Base-by-base conservation (phyloP, 1,140 invertebrate species). In the Pseudoatta argentina region DNA sequence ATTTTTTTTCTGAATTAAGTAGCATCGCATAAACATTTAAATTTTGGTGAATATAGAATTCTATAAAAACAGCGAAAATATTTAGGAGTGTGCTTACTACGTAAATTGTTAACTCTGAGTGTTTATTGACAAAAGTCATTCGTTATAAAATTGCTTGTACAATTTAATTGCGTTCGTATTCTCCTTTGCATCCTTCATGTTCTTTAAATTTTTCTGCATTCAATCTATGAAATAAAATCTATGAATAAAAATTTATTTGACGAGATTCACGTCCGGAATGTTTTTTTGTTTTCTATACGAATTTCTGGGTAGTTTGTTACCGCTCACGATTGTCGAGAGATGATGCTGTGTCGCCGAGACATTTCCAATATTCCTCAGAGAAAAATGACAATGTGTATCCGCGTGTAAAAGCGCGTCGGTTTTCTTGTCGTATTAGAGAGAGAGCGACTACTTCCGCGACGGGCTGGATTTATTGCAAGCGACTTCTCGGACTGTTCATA, bases 351-450 rank as follows among this genome's bases (percentile, higher is more conserved):
- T 77, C 12, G 16, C n/a, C 63, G 39, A 53, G 5, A 57, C 14
- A 48, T 71, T 71, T 81, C 3, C 53, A 57, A 57, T 81, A 57
- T 44, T 10, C 16, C 48, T 8, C 27, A 21, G 30, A 71, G 48
- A 81, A 81, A 71, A 81, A 71, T 71, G 34, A 71, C 21, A 16
- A 34, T 24, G 51, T 48, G 64, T 55, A 81, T 39, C 30, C 27
- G 77, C 48, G 64, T n/a, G 77, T 53, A 53, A 78, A 66, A 48
- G 59, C 48, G 44, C 61, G 77, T 67, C 63, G n/a, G 44, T 71
- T 10, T 81, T 39, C 64, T 81, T 39, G 64, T 71, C 21, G 66
- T 55, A 30, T 81, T 44, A 30, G 10, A 66, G 44, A 66, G 44
- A 51, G 76, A 55, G 30, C 10, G 30, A 57, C 66, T 71, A 18